Percentiles rank a stretch among this genome's conserved stretches.
Evolutionary conservation across 2,113 vertebrate genomes (phyloP).

Genomic region (Naja naja): DNA sequence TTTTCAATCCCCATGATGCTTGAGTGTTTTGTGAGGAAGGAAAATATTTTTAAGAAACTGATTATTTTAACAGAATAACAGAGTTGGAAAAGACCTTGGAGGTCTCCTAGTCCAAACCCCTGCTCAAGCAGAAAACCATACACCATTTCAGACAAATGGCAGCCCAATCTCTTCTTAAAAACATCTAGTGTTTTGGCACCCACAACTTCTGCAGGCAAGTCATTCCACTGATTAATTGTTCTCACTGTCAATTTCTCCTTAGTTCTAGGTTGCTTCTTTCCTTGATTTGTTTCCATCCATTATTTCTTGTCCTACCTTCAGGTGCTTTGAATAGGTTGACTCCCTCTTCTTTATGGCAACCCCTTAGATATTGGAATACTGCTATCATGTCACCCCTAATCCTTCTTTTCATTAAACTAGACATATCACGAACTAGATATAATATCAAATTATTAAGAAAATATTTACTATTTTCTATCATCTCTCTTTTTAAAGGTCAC

Average conservation of each 20-base stretch:
- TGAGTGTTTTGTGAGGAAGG: not conserved
- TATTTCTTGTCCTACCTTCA: not conserved
- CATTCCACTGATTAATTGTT: not conserved
- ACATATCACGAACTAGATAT: not conserved
- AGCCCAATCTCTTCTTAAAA: not conserved
- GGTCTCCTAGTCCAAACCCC: not conserved
- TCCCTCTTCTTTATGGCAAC: not conserved
- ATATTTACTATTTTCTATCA: not conserved
- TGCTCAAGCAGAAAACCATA: not conserved
- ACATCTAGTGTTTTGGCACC: not conserved
- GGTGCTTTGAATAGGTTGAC: not conserved
- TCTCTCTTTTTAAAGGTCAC: not conserved
- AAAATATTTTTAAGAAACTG: not conserved
- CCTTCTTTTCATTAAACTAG: not conserved
- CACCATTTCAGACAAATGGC: not conserved
- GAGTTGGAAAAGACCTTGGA: not conserved
- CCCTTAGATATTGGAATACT: not conserved
- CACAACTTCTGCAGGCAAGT: not conserved
- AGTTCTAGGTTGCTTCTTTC: not conserved
- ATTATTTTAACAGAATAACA: not conserved
- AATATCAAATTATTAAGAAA: not conserved
- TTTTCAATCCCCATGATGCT: not conserved
- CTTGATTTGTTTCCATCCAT: not conserved
- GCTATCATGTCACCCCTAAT: not conserved
- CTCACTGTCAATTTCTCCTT: not conserved